A percentile compares a stretch with the other conserved stretches of the same genome.
Evolutionary conservation across 2,113 vertebrate species (phyloP).

Genomic region (Rostratula benghalensis): DNA sequence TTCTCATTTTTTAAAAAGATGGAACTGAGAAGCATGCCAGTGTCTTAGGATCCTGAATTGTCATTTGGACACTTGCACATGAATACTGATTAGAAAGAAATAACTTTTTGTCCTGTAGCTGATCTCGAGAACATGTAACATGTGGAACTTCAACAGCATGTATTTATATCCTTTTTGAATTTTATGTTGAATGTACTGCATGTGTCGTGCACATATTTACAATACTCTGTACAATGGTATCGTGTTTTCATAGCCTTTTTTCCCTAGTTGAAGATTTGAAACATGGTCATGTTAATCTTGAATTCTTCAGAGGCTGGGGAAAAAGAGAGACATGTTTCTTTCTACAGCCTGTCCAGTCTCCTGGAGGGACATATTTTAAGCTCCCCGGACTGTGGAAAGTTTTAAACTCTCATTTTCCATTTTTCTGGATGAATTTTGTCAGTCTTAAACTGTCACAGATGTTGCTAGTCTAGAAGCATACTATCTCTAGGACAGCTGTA

Average conservation of each 20-base stretch:
- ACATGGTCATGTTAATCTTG: background rate
- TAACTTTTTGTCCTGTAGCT: background rate
- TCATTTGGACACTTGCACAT: background rate
- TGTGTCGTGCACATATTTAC: background rate
- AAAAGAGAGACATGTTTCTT: background rate
- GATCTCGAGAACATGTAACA: background rate
- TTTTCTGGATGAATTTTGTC: background rate
- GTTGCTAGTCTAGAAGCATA: background rate
- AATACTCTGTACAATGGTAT: background rate
- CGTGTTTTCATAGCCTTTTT: background rate
- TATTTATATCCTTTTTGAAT: background rate
- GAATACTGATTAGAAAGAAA: conserved; percentile 9
- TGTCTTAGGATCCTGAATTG: conserved; percentile 16
- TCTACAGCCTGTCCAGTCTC: background rate
- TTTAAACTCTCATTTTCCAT: background rate
- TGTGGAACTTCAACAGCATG: background rate
- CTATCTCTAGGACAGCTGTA: background rate
- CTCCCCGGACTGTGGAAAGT: background rate
- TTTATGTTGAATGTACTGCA: background rate
- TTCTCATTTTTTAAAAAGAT: conserved; percentile 14
- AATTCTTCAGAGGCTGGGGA: background rate
- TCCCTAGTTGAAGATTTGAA: background rate
- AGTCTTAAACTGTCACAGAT: background rate
- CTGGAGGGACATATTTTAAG: background rate
- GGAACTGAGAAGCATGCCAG: background rate